phyloP scores from a whole-genome alignment of 2,888 invertebrate species.

The Campopleginae sp. region DNA sequence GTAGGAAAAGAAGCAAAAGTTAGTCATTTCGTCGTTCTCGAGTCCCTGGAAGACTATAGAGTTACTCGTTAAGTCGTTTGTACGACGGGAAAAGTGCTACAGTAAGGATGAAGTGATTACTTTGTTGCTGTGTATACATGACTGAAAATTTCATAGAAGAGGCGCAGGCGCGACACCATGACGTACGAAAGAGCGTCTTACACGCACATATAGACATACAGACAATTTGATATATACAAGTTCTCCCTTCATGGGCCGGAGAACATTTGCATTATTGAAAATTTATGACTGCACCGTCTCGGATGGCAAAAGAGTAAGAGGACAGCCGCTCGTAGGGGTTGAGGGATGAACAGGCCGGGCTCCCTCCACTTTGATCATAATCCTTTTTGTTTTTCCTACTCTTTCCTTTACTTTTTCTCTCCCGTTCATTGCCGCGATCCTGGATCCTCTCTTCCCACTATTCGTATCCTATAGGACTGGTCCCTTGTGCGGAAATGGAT shows the following conservation, averaged over 20 bases:
- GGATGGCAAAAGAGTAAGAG: constrained; percentile 43
- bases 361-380: constrained; percentile 53
- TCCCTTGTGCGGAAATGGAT: constrained; percentile 80
- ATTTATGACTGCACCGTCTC: constrained; percentile 80
- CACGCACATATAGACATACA: background rate
- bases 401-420: constrained; percentile 39
- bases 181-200: constrained; percentile 13
- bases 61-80: constrained; percentile 45
- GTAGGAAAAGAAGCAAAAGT: constrained; percentile 15
- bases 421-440: constrained; percentile 64
- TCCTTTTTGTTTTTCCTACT: constrained; percentile 33
- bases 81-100: constrained; percentile 31
- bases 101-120: constrained; percentile 12
- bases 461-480: constrained; percentile 33
- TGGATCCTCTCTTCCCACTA: constrained; percentile 16
- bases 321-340: background rate
- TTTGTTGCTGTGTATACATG: background rate
- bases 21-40: constrained; percentile 57
- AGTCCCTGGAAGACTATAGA: constrained; percentile 43
- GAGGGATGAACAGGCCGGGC: constrained; percentile 48
- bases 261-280: constrained; percentile 82
- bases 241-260: constrained; percentile 40
- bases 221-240: constrained; percentile 17
- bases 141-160: constrained; percentile 31
- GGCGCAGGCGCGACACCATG: constrained; percentile 11